phyloP scores from a whole-genome alignment of 2,113 vertebrate species.

The Abramis brama region DNA sequence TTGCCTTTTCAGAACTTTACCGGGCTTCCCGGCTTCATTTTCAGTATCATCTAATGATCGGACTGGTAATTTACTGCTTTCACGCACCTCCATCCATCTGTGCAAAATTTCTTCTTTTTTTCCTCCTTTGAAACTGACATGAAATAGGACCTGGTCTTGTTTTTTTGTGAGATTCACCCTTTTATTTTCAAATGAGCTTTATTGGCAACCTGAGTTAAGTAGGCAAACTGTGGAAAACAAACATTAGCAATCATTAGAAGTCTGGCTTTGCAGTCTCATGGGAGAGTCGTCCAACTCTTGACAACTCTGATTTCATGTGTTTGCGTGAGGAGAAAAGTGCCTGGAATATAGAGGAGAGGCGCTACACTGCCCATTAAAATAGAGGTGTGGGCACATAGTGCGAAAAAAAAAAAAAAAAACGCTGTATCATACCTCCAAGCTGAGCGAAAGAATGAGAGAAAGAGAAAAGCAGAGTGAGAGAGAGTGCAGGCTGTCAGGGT shows the following conservation, averaged over 20 bases:
- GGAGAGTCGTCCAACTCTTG: constrained; percentile 23
- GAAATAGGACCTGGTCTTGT: neutral
- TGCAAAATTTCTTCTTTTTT: neutral
- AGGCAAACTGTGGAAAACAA: constrained; percentile 21
- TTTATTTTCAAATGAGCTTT: neutral
- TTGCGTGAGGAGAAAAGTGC: constrained; percentile 34
- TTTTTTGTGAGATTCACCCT: neutral
- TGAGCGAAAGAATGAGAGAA: constrained; percentile 23
- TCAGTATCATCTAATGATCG: constrained; percentile 61
- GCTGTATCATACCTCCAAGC: constrained; percentile 34
- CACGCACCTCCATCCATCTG: constrained; percentile 52
- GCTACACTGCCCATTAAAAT: constrained; percentile 46
- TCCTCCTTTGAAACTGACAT: neutral
- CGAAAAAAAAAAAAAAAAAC: neutral
- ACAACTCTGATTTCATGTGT: constrained; percentile 31
- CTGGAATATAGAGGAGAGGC: constrained; percentile 33
- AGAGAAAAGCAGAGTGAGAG: constrained; percentile 6
- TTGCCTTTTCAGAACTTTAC: neutral
- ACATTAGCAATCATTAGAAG: constrained; percentile 37
- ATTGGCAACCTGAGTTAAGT: neutral
- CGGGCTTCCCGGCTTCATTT: constrained; percentile 62
- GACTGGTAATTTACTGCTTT: constrained; percentile 63
- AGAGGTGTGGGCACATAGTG: constrained; percentile 46
- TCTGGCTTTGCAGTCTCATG: constrained; percentile 44
- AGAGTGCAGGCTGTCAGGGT: constrained; percentile 42